Percentiles rank a stretch among this genome's conserved stretches.
phyloP scores from a whole-genome alignment of 1,140 invertebrate genomes.

The Eufriesea mexicana region DNA sequence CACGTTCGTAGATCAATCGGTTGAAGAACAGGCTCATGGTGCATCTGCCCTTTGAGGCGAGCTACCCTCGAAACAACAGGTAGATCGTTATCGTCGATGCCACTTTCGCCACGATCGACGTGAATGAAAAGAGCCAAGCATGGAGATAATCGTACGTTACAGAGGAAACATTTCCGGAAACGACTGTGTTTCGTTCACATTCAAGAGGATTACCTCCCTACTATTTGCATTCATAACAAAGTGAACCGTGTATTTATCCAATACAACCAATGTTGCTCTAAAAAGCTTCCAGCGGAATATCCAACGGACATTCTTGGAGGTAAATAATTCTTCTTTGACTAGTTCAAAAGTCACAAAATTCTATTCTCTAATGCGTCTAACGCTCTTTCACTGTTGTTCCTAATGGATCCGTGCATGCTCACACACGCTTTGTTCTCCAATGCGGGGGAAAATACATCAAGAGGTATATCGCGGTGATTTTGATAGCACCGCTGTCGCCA shows the following conservation, averaged over 20 bases:
- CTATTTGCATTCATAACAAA: too few species aligned
- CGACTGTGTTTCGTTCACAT: conserved; percentile 46
- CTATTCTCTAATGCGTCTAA: background rate
- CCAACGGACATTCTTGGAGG: too few species aligned
- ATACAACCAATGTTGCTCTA: too few species aligned
- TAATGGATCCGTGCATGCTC: background rate
- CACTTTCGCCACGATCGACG: conserved; percentile 42
- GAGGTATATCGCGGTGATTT: background rate
- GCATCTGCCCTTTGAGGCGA: conserved; percentile 48
- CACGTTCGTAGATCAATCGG: conserved; percentile 30
- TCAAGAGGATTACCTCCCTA: too few species aligned
- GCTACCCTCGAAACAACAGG: conserved; percentile 42
- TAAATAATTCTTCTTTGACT: background rate
- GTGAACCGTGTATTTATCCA: too few species aligned
- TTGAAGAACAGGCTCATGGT: conserved; percentile 37
- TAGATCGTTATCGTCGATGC: conserved; percentile 54
- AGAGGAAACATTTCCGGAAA: conserved; percentile 41
- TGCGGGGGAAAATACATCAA: background rate
- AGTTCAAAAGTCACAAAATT: background rate
- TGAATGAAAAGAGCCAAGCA: conserved; percentile 29
- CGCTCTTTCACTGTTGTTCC: background rate
- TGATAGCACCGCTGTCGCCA: conserved; percentile 6
- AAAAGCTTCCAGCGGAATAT: too few species aligned
- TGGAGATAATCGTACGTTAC: conserved; percentile 20
- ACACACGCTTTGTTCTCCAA: background rate